Conservation (phyloP, 2,797 vertebrate genomes). For the Takifugu ocellatus region DNA sequence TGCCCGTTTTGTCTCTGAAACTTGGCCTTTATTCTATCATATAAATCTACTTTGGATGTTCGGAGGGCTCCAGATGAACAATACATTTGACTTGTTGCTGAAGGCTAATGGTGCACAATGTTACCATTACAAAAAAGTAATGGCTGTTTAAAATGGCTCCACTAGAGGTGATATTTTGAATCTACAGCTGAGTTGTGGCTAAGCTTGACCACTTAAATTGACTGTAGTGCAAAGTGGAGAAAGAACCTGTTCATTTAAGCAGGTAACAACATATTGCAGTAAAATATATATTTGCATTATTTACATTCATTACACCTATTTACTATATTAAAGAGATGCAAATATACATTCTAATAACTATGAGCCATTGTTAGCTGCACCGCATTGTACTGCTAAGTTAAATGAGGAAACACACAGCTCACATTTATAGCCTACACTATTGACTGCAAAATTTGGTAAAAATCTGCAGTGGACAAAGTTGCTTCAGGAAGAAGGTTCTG, state of each 20-base stretch:
- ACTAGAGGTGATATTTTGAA: constrained; percentile 40
- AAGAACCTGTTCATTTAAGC: not conserved
- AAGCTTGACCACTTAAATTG: constrained; percentile 30
- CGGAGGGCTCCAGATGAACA: constrained; percentile 32
- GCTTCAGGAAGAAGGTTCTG: too few relatives aligned
- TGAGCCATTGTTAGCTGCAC: not conserved
- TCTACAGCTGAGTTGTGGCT: constrained; percentile 43
- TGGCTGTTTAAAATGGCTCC: constrained; percentile 42
- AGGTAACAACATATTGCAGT: not conserved
- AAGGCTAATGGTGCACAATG: constrained; percentile 49
- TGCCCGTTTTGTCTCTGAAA: constrained; percentile 38
- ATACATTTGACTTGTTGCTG: constrained; percentile 49
- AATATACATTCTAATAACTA: not conserved
- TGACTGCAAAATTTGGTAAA: too few relatives aligned
- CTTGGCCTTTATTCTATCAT: constrained; percentile 44
- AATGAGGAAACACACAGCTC: too few relatives aligned
- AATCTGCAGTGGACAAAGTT: too few relatives aligned
- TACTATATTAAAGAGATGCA: not conserved
- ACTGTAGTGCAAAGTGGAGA: not conserved
- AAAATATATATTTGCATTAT: not conserved
- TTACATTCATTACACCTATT: too few relatives aligned
- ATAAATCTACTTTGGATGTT: constrained; percentile 45
- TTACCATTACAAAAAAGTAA: constrained; percentile 61
- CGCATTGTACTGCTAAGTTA: too few relatives aligned
- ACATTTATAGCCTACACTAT: too few relatives aligned